phyloP scores from a whole-genome alignment of 2,888 invertebrate genomes.

The Cancer borealis region DNA sequence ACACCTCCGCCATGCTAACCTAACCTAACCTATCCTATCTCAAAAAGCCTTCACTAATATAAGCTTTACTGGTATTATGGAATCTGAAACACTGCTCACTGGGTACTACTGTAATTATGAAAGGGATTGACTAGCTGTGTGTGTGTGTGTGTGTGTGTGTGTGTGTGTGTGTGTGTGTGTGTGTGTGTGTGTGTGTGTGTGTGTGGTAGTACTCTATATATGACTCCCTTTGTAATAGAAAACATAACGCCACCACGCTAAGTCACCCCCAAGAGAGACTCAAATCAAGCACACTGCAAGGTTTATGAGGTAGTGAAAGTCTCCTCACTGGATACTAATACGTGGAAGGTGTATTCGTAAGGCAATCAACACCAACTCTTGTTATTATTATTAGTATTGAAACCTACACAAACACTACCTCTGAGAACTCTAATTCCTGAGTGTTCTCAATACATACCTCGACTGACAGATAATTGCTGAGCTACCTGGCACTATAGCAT shows the following conservation, averaged over 20 bases:
- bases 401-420: not conserved
- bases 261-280: too few relatives aligned
- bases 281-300: too few relatives aligned
- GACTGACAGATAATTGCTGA: not conserved
- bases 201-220: too few relatives aligned
- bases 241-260: too few relatives aligned
- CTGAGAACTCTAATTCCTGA: not conserved
- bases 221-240: too few relatives aligned
- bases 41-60: not conserved
- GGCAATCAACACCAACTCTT: not conserved
- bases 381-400: not conserved
- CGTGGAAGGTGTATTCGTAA: too few relatives aligned
- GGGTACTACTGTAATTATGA: not conserved
- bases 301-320: too few relatives aligned
- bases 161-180: too few relatives aligned
- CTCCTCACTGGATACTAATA: too few relatives aligned
- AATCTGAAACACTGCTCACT: not conserved
- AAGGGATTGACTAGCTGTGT: too few relatives aligned
- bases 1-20: not conserved
- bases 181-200: too few relatives aligned
- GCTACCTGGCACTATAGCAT: not conserved
- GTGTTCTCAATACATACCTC: not conserved
- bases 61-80: not conserved
- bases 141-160: too few relatives aligned
- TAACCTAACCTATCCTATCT: not conserved